Percentiles rank a stretch among this genome's conserved stretches.
Evolutionary conservation across 2,888 invertebrate genomes (phyloP).

Genomic region (Leptogaster cylindrica): DNA sequence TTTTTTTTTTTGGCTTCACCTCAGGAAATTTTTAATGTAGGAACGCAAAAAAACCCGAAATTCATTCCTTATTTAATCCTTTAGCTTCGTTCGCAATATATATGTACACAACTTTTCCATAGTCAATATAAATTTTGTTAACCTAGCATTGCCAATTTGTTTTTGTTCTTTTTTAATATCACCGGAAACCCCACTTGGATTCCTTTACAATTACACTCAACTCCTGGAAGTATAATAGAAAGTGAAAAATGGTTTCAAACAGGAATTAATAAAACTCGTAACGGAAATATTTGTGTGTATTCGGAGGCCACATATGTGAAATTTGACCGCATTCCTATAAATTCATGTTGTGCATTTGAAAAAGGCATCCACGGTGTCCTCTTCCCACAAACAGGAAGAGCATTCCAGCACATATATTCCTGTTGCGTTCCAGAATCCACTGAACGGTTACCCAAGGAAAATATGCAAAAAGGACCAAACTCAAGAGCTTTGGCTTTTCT

Average conservation of each 20-base stretch:
- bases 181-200: slow-evolving; percentile 30
- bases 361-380: slow-evolving; percentile 26
- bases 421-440: slow-evolving; percentile 24
- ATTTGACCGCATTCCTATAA: slow-evolving; percentile 34
- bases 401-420: slow-evolving; percentile 28
- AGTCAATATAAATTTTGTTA: too few relatives aligned
- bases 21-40: too few relatives aligned
- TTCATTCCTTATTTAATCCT: too few relatives aligned
- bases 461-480: slow-evolving; percentile 28
- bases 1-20: too few relatives aligned
- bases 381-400: slow-evolving; percentile 29
- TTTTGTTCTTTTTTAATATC: slow-evolving; percentile 34
- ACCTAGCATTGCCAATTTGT: too few relatives aligned
- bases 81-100: too few relatives aligned
- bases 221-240: slow-evolving; percentile 29
- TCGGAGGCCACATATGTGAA: slow-evolving; percentile 37
- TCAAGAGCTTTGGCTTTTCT: slow-evolving; percentile 12
- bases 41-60: too few relatives aligned
- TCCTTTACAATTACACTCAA: slow-evolving; percentile 21
- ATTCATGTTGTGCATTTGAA: slow-evolving; percentile 32
- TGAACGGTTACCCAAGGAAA: slow-evolving; percentile 3
- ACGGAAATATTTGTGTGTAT: slow-evolving; percentile 37
- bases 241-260: slow-evolving; percentile 30
- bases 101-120: too few relatives aligned
- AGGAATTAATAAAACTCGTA: slow-evolving; percentile 37